Evolutionary conservation across 2,797 vertebrate species (phyloP).

Genomic region (Cichlasoma orientale): DNA sequence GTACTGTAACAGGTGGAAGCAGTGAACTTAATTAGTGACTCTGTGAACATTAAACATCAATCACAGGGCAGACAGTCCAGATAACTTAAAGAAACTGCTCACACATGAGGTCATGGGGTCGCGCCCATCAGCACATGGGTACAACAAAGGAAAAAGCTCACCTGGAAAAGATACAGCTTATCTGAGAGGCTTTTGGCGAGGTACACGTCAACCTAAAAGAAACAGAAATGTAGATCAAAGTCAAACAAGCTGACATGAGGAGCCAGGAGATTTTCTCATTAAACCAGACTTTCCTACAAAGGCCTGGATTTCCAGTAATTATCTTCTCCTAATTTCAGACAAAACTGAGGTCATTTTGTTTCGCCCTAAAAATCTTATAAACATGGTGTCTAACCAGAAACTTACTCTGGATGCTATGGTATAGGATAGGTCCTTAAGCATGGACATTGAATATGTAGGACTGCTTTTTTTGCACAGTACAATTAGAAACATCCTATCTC

Average conservation of each 20-base stretch:
- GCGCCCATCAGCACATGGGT: neutral
- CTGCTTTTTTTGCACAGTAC: too few species aligned
- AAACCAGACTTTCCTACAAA: neutral
- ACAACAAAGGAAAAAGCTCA: slow-evolving; percentile 61
- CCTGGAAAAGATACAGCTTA: slow-evolving; percentile 98
- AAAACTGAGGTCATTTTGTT: too few species aligned
- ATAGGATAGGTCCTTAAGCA: too few species aligned
- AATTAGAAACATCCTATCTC: too few species aligned
- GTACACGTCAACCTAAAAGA: slow-evolving; percentile 91
- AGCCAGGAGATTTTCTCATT: too few species aligned
- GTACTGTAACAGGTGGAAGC: slow-evolving; percentile 81
- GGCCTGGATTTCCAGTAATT: too few species aligned
- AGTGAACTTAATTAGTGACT: neutral
- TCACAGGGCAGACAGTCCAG: neutral
- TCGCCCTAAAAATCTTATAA: too few species aligned
- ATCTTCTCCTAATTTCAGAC: too few species aligned
- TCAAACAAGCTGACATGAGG: neutral
- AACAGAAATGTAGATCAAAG: neutral
- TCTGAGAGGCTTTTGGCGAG: slow-evolving; percentile 96
- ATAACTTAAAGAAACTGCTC: neutral
- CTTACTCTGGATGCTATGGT: too few species aligned
- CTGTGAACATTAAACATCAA: neutral
- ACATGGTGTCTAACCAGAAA: too few species aligned
- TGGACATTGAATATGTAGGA: too few species aligned
- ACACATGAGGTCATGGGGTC: neutral